Percentiles rank a stretch among this genome's conserved stretches.
phyloP scores from a whole-genome alignment of 2,797 vertebrate genomes.

The Halcyon smyrnensis region DNA sequence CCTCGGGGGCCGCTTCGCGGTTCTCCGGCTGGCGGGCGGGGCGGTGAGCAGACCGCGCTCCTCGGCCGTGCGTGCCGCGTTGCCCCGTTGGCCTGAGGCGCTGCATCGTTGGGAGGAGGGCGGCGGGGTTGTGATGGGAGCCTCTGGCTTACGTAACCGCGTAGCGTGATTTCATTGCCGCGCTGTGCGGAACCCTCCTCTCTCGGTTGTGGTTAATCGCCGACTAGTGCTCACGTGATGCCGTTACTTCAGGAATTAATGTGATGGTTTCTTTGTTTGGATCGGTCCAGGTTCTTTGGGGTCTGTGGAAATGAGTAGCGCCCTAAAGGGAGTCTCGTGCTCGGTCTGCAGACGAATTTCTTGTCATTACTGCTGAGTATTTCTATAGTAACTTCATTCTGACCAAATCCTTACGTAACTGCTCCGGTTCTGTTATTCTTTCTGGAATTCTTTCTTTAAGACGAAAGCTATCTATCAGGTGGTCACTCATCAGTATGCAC shows the following conservation, averaged over 20 bases:
- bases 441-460: fast-evolving
- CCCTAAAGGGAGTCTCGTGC: fast-evolving
- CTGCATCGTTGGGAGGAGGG: fast-evolving
- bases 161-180: fast-evolving
- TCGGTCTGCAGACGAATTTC: fast-evolving
- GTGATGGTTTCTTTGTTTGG: fast-evolving
- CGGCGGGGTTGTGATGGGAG: fast-evolving
- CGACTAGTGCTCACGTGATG: fast-evolving
- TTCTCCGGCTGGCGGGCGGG: background rate
- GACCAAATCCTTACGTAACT: background rate
- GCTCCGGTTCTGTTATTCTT: background rate
- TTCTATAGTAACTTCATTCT: fast-evolving
- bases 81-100: background rate
- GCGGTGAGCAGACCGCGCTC: too few relatives aligned
- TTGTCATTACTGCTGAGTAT: fast-evolving
- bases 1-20: background rate
- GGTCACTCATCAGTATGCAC: fast-evolving
- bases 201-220: fast-evolving
- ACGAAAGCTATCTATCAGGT: fast-evolving
- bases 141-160: fast-evolving
- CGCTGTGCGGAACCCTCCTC: fast-evolving
- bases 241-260: fast-evolving
- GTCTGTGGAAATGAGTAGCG: fast-evolving
- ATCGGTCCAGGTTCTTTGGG: fast-evolving
- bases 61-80: background rate